Percentiles rank a stretch among this genome's conserved stretches.
phyloP scores from a whole-genome alignment of 2,797 vertebrate genomes.

The Ctenosaura bakeri region DNA sequence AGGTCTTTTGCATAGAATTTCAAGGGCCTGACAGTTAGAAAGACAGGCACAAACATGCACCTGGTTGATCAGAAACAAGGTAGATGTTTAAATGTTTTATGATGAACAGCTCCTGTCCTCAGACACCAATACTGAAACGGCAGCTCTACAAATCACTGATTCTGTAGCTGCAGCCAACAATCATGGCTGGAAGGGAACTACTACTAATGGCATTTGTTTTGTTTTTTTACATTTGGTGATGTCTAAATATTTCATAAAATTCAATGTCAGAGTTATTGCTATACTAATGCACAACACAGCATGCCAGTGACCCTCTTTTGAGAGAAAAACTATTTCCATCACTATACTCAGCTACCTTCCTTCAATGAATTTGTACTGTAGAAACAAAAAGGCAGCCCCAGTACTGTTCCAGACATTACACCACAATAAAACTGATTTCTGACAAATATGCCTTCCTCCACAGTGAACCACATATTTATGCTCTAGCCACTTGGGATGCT shows the following conservation, averaged over 20 bases:
- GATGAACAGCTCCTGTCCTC: background rate
- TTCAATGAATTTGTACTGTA: background rate
- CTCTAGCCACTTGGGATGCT: background rate
- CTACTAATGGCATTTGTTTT: conserved; percentile 1
- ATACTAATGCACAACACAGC: background rate
- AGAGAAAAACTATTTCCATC: background rate
- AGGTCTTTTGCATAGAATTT: background rate
- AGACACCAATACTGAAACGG: background rate
- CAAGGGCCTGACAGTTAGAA: background rate
- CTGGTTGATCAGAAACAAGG: background rate
- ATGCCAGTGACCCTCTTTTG: background rate
- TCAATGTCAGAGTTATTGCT: background rate
- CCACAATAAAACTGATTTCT: background rate
- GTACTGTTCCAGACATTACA: background rate
- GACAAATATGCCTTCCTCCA: too few relatives aligned
- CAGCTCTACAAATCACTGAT: background rate
- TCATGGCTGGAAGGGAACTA: background rate
- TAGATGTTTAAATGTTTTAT: background rate
- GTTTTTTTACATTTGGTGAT: background rate
- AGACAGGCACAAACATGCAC: background rate
- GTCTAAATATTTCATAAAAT: conserved; percentile 11
- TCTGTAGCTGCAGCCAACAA: background rate
- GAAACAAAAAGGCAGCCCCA: background rate
- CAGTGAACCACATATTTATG: too few relatives aligned
- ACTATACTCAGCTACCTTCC: background rate